A percentile compares a stretch with the other conserved stretches of the same genome.
Conservation (phyloP, 2,888 invertebrate genomes). For the Scaptomyza cyrtandrae region DNA sequence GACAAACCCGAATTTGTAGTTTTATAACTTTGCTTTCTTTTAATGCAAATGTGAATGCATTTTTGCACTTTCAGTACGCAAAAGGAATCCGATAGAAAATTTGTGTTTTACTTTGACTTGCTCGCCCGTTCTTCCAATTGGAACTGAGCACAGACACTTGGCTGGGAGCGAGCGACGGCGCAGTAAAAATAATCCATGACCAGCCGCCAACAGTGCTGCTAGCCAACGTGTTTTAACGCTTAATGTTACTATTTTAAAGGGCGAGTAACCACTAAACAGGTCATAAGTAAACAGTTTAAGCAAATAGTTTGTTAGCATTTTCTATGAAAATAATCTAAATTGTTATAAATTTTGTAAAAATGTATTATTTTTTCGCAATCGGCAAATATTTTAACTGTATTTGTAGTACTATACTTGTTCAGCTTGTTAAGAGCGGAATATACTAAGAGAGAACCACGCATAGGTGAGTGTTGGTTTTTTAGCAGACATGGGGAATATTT, state of each 20-base stretch:
- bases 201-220: conserved; percentile 33
- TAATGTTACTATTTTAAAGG: conserved; percentile 6
- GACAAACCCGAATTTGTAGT: conserved; percentile 37
- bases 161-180: conserved; percentile 59
- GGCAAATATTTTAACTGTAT: background rate
- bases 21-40: conserved; percentile 47
- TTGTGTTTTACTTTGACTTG: conserved; percentile 55
- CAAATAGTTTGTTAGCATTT: background rate
- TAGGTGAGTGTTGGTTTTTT: conserved; percentile 13
- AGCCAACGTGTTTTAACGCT: conserved; percentile 26
- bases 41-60: conserved; percentile 34
- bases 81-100: conserved; percentile 49
- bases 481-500: conserved; percentile 2
- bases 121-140: conserved; percentile 71
- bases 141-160: conserved; percentile 57
- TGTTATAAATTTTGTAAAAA: background rate
- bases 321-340: background rate
- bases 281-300: background rate
- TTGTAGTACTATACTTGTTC: conserved; percentile 2
- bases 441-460: conserved; percentile 26
- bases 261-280: background rate
- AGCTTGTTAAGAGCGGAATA: conserved; percentile 9
- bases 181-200: conserved; percentile 45
- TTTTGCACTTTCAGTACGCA: conserved; percentile 38
- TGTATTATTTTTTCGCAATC: background rate